Base-by-base conservation (phyloP, 2,888 invertebrate species). In the Metellina segmentata region DNA sequence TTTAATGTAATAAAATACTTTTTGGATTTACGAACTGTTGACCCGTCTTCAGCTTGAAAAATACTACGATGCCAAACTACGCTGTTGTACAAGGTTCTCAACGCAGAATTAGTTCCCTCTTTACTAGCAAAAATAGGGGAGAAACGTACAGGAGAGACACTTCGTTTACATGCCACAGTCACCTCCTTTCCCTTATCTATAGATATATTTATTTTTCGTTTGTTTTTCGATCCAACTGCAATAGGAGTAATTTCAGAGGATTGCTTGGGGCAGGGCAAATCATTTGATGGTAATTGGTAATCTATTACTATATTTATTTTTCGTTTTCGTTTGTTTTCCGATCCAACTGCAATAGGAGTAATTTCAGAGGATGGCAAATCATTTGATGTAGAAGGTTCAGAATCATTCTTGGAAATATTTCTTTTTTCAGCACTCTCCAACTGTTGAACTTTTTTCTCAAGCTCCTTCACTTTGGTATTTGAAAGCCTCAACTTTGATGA, bases 171-270 rank as follows among this genome's bases (percentile, higher is more conserved):
- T 6, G n/a, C 7, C 16, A 20, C 20, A 20, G 7, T 11, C 7
- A 61, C 16, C 34, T 74, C 51, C 9, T 19, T 13, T 6, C 16
- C 7, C 7, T 74, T 74, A 61, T 85, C 61, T 52, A 75, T 7
- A 11, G 74, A 34, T 16, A 74, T 48, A 52, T 48, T n/a, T 16
- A 52, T 34, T 48, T 53, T 74, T 53, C 49, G 8, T 51, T 7
- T 7, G 34, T 52, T 53, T 85, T 20, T 75, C 52, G 53, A 48
- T 0, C 20, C 16, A 53, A 34, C n/a, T 8, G 75, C 19, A 48
- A 75, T 74, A 5, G 81, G 81, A 20, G 81, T 81, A 7, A 81
- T 9, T 53, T 61, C 81, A 19, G 9, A n/a, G n/a, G 52, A 20
- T 61, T 16, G 79, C 16, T 8, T 7, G 13, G 53, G 20, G 6